Conservation (phyloP, 2,113 vertebrate genomes). For the Chaetodon trifascialis region DNA sequence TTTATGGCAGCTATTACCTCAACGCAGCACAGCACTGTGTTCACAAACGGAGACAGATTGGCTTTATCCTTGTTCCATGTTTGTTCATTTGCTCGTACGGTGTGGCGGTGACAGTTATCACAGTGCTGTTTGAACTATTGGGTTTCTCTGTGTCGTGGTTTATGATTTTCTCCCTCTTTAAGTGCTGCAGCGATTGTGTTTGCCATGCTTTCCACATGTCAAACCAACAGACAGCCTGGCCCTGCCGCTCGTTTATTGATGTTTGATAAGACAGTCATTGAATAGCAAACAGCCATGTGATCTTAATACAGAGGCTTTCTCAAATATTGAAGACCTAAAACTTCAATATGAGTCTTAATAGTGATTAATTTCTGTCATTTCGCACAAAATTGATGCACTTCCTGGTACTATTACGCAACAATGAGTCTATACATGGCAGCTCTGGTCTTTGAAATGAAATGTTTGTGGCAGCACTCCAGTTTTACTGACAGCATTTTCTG, state of each 20-base stretch:
- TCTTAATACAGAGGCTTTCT: not conserved
- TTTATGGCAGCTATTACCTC: conserved; percentile 12
- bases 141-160: not conserved
- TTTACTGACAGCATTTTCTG: conserved; percentile 30
- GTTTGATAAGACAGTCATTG: conserved; percentile 7
- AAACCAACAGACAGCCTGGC: conserved; percentile 30
- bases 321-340: not conserved
- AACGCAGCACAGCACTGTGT: not conserved
- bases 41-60: conserved; percentile 23
- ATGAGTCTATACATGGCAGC: not conserved
- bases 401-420: conserved; percentile 40
- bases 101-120: conserved; percentile 17
- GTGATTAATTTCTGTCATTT: not conserved
- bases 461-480: conserved; percentile 6
- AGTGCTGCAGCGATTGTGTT: conserved; percentile 37
- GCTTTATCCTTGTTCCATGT: not conserved
- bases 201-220: conserved; percentile 34
- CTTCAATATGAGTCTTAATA: not conserved
- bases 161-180: not conserved
- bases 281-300: not conserved
- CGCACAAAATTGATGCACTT: not conserved
- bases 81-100: not conserved
- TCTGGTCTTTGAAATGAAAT: conserved; percentile 29
- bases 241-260: conserved; percentile 2
- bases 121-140: conserved; percentile 8